Evolutionary conservation across 2,113 vertebrate species (phyloP), one percentile per base, ranked within the genome.

Genomic region (sheep (Ovis aries)): DNA sequence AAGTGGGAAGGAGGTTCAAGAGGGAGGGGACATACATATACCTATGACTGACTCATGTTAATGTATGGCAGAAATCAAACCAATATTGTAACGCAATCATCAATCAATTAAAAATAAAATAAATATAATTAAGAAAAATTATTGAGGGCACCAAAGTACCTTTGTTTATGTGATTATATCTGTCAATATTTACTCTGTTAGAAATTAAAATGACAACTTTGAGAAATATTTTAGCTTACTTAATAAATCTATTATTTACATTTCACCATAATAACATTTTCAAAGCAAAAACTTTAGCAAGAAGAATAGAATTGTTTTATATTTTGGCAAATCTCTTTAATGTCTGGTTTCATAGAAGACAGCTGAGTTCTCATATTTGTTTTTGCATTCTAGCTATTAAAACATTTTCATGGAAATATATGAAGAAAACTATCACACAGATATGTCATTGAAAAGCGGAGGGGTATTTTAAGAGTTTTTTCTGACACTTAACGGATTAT

Each of bases 371-470:
- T 95, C 40, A 43, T 91, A 91, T 88, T 83, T 92, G 59, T 23
- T 95, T 96, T 90, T 88, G 31, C 31, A 62, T 84, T 95, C 85
- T 87, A 33, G 40, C 93, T 92, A 33, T 77, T 88, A 84, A 95
- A 78, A 85, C 5, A 71, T 6, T 90, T 95, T 90, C 3, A 7
- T 64, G 90, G 50, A 88, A 48, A 12, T 71, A 62, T 71, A 71
- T 78, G 43, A 96, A 93, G 81, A 83, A 88, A 90, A 83, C 12
- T 52, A 62, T 83, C 29, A 67, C 21, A 85, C 25, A 74, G 33
- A 82, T 78, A 43, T 43, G 8, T 60, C 23, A 82, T 9, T 91
- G 62, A 25, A 91, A 93, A 95, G 88, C 17, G 7, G 19, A 64
- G 53, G 11, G 52, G 1, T 83, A 67, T 60, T 95, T 83, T 91